Base-by-base conservation (phyloP, 2,113 vertebrate species). In the Cisticola juncidis region DNA sequence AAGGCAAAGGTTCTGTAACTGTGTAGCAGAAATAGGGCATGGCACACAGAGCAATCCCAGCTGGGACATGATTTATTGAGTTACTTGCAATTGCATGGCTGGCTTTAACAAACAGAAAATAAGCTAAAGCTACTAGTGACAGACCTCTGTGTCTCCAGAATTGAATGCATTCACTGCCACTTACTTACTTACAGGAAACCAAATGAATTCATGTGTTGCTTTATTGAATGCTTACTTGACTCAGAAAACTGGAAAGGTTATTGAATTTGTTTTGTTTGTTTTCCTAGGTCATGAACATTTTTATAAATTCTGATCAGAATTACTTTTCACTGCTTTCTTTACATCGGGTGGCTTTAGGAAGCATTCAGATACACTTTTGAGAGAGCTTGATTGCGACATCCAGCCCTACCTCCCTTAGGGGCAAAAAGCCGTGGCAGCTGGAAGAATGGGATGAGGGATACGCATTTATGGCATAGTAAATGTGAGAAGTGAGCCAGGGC, bases 31-130 rank as follows among this genome's bases (percentile, higher is more conserved):
- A 83, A 47, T 28, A 65, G 48, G 36, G 12, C 40, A 68, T 28
- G 74, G 50, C 64, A 48, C 5, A 10, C 28, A 16, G 61, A 35
- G 38, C 36, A 44, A 14, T 66, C 47, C 38, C 70, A 64, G 33
- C 24, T 69, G 87, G 76, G 26, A n/a, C 38, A 14, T 48, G 40
- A 61, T 79, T 82, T 97, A 94, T 54, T 76, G 86, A 81, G 72
- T 72, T 68, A 29, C 38, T 62, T 85, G 48, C 9, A 31, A 33
- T 76, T 62, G 51, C 71, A 31, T 47, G 68, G 9, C 40, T 68
- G 77, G 24, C n/a, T 86, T 82, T 77, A 81, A 56, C 33, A 74
- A 70, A 60, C 44, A 77, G 62, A 78, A 88, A 61, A 64, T 74
- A 71, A 80, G 18, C 23, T 88, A 58, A 69, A 80, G n/a, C 51